Conservation (phyloP, 2,888 invertebrate genomes). For the Coelopa pilipes region DNA sequence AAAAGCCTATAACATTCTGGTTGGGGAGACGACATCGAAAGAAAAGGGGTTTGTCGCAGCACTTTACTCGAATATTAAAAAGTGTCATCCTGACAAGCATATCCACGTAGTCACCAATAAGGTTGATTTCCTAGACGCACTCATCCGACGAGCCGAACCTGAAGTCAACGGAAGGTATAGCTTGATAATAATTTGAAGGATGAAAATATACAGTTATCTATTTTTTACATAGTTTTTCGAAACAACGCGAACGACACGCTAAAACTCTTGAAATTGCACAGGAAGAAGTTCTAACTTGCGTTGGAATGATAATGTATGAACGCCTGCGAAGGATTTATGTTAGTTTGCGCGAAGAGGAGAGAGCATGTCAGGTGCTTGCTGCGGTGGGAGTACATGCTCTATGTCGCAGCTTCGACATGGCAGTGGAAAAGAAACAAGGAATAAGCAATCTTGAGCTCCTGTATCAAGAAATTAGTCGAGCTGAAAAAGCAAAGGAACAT, state of each 20-base stretch:
- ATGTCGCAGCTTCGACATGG: constrained; percentile 89
- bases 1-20: constrained; percentile 86
- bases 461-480: constrained; percentile 87
- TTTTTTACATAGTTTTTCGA: constrained; percentile 64
- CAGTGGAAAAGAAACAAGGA: constrained; percentile 88
- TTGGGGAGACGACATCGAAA: constrained; percentile 85
- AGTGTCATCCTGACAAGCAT: constrained; percentile 87
- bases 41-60: constrained; percentile 91
- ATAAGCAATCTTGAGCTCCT: constrained; percentile 88
- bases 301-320: constrained; percentile 93
- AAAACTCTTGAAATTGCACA: constrained; percentile 97
- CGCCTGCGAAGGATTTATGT: constrained; percentile 87
- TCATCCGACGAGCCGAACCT: constrained; percentile 91
- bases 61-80: constrained; percentile 86
- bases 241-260: constrained; percentile 90
- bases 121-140: constrained; percentile 87
- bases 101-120: constrained; percentile 84
- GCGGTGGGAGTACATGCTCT: constrained; percentile 89
- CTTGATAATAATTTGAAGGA: background rate
- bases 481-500: constrained; percentile 85
- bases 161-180: constrained; percentile 84
- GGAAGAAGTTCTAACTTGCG: constrained; percentile 93
- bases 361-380: constrained; percentile 92
- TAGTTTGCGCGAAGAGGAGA: constrained; percentile 88
- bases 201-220: too few species aligned